Evolutionary conservation across 1,140 invertebrate species (phyloP).

Genomic region (Lysiphlebus fabarum): DNA sequence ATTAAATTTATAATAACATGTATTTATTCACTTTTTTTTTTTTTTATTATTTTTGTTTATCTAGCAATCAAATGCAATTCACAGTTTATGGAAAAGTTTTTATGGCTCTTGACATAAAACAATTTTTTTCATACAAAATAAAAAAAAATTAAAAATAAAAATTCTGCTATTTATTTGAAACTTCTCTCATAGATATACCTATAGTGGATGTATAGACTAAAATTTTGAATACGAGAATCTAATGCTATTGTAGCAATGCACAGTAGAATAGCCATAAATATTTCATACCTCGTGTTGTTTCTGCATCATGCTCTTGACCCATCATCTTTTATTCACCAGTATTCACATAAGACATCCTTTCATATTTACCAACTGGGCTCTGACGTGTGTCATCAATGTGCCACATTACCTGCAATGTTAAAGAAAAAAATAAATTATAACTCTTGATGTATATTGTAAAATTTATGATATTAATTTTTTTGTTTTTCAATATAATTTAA

Average conservation of each 20-base stretch:
- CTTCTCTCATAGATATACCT: too few species aligned
- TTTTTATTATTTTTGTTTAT: too few species aligned
- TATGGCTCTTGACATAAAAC: too few species aligned
- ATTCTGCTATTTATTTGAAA: too few species aligned
- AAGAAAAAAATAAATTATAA: too few species aligned
- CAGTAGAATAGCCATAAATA: slow-evolving; percentile 41
- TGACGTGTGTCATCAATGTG: slow-evolving; percentile 6
- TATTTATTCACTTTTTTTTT: too few species aligned
- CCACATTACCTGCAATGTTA: neutral
- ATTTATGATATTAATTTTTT: neutral
- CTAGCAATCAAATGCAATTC: too few species aligned
- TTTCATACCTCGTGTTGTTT: slow-evolving; percentile 38
- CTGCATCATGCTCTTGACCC: slow-evolving; percentile 9
- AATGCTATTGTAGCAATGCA: slow-evolving; percentile 30
- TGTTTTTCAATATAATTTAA: neutral
- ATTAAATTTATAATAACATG: too few species aligned
- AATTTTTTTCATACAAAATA: too few species aligned
- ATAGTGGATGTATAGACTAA: neutral
- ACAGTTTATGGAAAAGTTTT: too few species aligned
- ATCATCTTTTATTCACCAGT: slow-evolving; percentile 21
- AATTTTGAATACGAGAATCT: neutral
- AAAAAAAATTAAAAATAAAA: too few species aligned
- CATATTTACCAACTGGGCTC: slow-evolving; percentile 9
- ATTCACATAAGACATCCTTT: slow-evolving; percentile 24
- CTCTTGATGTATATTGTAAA: too few species aligned